Evolutionary conservation across 2,888 invertebrate genomes (phyloP).

Genomic region (Lasioglossum vierecki): DNA sequence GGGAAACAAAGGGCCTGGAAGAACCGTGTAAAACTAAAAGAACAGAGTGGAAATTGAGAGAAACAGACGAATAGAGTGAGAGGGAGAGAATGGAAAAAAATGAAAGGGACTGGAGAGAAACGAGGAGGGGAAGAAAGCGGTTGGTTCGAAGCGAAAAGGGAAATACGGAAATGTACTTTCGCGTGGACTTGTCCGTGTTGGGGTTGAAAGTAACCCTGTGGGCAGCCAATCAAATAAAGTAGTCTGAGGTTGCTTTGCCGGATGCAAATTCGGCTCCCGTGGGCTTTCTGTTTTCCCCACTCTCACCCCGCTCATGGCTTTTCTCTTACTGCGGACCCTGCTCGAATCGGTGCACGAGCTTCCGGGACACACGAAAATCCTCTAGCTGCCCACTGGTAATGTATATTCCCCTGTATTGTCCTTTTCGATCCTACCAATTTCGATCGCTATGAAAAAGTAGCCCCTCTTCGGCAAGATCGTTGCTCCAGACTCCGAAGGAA

Average conservation of each 20-base stretch:
- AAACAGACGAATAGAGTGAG: neutral
- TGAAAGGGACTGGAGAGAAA: neutral
- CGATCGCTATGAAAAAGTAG: constrained; percentile 49
- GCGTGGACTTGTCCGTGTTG: constrained; percentile 53
- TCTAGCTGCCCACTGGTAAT: constrained; percentile 36
- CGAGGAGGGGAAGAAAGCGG: neutral
- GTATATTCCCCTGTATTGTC: constrained; percentile 62
- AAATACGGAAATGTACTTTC: constrained; percentile 47
- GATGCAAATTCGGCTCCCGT: constrained; percentile 79
- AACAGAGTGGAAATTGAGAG: neutral
- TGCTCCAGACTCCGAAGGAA: neutral
- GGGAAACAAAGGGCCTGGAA: constrained; percentile 23
- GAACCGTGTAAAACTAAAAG: neutral
- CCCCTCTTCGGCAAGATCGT: constrained; percentile 7
- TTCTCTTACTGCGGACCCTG: constrained; percentile 38
- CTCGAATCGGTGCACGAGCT: constrained; percentile 55
- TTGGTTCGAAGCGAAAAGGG: constrained; percentile 33
- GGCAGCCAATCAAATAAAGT: constrained; percentile 81
- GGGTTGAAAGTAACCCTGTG: constrained; percentile 69
- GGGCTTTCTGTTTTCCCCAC: constrained; percentile 69
- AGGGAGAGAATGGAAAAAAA: neutral
- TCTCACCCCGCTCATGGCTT: constrained; percentile 8
- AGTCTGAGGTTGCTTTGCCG: constrained; percentile 78
- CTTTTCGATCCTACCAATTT: constrained; percentile 68
- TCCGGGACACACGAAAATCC: constrained; percentile 67